phyloP scores from a whole-genome alignment of 2,113 vertebrate genomes.

The Microcebus jonahi region DNA sequence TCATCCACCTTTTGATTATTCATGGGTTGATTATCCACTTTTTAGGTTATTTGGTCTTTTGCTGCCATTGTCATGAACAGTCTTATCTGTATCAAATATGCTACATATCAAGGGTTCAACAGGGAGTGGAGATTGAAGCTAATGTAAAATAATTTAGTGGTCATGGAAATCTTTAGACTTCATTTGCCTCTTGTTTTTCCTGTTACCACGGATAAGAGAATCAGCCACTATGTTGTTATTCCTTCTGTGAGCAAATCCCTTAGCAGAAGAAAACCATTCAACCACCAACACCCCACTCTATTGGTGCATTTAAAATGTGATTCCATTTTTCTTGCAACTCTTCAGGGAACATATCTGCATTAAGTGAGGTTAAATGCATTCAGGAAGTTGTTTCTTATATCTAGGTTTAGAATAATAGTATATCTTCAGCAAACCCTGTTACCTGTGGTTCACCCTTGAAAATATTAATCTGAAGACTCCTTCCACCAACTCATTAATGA shows the following conservation, averaged over 20 bases:
- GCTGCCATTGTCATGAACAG: not conserved
- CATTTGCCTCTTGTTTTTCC: not conserved
- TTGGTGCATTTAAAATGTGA: conserved; percentile 40
- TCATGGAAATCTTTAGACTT: not conserved
- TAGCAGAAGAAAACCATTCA: not conserved
- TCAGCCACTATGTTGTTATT: not conserved
- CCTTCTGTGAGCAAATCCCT: not conserved
- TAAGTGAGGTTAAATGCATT: not conserved
- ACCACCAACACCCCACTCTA: not conserved
- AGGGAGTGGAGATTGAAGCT: not conserved
- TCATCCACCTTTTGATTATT: conserved; percentile 21
- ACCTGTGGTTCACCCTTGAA: conserved; percentile 24
- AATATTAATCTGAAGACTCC: not conserved
- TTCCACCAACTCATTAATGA: not conserved
- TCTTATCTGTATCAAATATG: not conserved
- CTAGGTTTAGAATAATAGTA: not conserved
- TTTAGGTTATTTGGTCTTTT: not conserved
- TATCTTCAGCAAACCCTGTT: conserved; percentile 16
- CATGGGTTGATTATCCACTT: not conserved
- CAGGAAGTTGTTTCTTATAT: conserved; percentile 7
- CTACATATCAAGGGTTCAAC: not conserved
- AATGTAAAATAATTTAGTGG: not conserved
- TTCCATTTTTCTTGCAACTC: conserved; percentile 11
- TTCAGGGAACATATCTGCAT: conserved; percentile 44
- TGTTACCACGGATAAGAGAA: not conserved